Percentiles rank a stretch among this genome's conserved stretches.
phyloP scores from a whole-genome alignment of 2,888 invertebrate species.

The Caenorhabditis afra region DNA sequence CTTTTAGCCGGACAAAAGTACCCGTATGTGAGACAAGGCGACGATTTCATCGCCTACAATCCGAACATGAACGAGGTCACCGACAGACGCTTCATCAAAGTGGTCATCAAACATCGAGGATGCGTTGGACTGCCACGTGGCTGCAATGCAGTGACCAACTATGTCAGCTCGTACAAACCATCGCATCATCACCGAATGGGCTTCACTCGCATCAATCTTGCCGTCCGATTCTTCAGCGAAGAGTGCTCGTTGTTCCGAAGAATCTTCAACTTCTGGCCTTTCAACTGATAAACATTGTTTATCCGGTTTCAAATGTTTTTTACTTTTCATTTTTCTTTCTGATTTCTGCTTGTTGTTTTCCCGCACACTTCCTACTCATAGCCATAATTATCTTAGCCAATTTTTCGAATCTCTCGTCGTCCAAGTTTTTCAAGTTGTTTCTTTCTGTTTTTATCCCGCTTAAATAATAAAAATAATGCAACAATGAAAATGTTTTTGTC shows the following conservation, averaged over 20 bases:
- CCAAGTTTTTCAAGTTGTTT: too few relatives aligned
- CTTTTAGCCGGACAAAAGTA: slow-evolving; percentile 18
- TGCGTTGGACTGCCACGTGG: background rate
- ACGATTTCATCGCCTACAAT: slow-evolving; percentile 25
- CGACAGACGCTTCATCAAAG: background rate
- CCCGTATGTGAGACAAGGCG: background rate
- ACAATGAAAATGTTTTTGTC: too few relatives aligned
- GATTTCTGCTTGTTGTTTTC: too few relatives aligned
- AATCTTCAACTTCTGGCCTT: slow-evolving; percentile 36
- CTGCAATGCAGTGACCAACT: slow-evolving; percentile 10
- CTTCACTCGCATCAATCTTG: slow-evolving; percentile 7
- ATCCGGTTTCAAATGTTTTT: background rate
- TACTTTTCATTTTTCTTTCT: background rate
- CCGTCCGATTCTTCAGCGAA: background rate
- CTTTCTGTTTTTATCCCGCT: too few relatives aligned
- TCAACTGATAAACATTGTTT: background rate
- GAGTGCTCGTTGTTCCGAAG: slow-evolving; percentile 2
- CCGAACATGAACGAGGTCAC: background rate
- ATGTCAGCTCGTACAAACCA: background rate
- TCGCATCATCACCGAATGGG: background rate
- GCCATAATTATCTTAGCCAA: too few relatives aligned
- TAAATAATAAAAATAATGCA: too few relatives aligned
- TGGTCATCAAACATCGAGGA: slow-evolving; percentile 23
- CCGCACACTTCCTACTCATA: too few relatives aligned
- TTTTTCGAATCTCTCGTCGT: too few relatives aligned